phyloP scores from a whole-genome alignment of 2,888 invertebrate species.

The Brachynemurus nebulosus region DNA sequence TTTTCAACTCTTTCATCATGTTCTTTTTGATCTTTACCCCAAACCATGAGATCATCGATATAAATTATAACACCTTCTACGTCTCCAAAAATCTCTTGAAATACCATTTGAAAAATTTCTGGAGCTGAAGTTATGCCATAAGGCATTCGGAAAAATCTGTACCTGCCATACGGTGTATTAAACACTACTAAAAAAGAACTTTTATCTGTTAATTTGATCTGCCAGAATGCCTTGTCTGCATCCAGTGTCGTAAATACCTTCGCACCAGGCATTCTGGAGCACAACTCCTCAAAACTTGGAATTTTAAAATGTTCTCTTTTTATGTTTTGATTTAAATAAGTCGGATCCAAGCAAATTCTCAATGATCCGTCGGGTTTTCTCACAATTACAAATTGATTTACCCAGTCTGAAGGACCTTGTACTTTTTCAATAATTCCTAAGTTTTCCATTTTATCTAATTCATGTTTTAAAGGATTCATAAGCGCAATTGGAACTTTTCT shows the following conservation, averaged over 20 bases:
- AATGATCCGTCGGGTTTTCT: background rate
- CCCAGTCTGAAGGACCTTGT: background rate
- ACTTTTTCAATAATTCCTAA: constrained; percentile 14
- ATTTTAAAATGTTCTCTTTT: too few species aligned
- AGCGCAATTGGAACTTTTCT: constrained; percentile 14
- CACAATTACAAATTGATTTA: background rate
- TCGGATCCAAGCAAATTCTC: background rate
- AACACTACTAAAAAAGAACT: background rate
- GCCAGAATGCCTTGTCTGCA: background rate
- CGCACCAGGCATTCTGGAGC: background rate
- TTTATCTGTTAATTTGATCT: background rate
- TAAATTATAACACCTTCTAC: too few species aligned
- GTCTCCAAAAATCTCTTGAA: too few species aligned
- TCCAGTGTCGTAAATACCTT: background rate
- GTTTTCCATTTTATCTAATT: constrained; percentile 12
- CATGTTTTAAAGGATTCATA: constrained; percentile 12
- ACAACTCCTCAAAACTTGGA: background rate
- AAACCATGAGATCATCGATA: too few species aligned
- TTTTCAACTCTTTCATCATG: too few species aligned
- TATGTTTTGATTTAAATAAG: background rate
- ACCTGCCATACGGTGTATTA: background rate
- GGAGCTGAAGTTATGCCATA: background rate
- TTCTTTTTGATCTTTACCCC: too few species aligned
- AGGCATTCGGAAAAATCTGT: background rate
- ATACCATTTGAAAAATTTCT: background rate